Base-by-base conservation (phyloP, 2,113 vertebrate genomes). In the Gasterosteus nipponicus region DNA sequence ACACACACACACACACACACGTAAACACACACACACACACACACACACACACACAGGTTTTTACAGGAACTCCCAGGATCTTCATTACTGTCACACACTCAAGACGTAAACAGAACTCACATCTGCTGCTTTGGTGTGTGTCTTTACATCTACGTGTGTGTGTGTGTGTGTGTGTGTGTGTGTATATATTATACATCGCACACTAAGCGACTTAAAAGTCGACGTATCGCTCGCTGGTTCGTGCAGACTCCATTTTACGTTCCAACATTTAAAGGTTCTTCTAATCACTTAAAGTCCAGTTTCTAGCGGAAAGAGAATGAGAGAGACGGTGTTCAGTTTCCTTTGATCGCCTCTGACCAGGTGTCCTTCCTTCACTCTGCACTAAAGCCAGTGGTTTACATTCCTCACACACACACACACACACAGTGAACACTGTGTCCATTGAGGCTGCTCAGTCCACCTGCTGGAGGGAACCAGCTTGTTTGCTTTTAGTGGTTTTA, bases 401-500 rank as follows among this genome's bases (percentile, higher is more conserved):
- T 58, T 58, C 56, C 56, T 58, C 56, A 3, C 2, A 5, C 61
- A 44, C 60, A 56, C 61, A 74, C 60, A 44, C 59, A 42, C 71
- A 73, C 57, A 61, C 73, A 6, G 82, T 19, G 75, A 95, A 94
- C 93, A 95, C 93, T 93, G 85, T 79, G 59, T 82, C 91, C 89
- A 92, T 96, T 96, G 89, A 96, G 86, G 84, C 80, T 73, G 49
- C 69, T 78, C 82, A 88, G 89, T 94, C 90, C 92, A 95, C 94
- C 92, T 94, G 90, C 91, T 94, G 90, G 91, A 93, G 90, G 89
- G 87, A 78, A 87, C 62, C 84, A 77, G 62, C 19, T 77, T 92
- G 91, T 94, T 95, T 95, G 87, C 81, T 64, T 94, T 93, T 91
- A 83, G 86, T 91, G 86, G 88, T 91, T 95, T 95, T 94, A 89